phyloP scores from a whole-genome alignment of 2,797 vertebrate genomes.

The Carduelis carduelis region DNA sequence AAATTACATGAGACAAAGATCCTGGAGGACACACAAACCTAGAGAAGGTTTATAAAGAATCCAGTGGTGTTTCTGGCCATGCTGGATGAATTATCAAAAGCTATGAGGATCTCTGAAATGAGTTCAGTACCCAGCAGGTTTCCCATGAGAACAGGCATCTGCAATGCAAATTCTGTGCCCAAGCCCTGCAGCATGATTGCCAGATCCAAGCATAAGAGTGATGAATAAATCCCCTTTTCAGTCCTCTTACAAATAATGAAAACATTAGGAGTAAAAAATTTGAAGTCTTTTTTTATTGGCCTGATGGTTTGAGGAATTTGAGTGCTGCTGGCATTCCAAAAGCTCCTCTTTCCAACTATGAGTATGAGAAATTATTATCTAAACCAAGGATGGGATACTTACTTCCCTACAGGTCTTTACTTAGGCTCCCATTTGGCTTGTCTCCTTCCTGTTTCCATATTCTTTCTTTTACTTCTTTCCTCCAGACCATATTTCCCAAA shows the following conservation, averaged over 20 bases:
- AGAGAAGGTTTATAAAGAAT: not conserved
- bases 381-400: not conserved
- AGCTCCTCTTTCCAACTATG: not conserved
- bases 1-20: not conserved
- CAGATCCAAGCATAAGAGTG: not conserved
- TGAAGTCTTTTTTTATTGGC: not conserved
- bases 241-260: not conserved
- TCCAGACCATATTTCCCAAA: not conserved
- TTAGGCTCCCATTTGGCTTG: fast-evolving
- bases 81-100: not conserved
- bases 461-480: not conserved
- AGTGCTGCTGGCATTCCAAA: not conserved
- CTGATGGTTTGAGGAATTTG: not conserved
- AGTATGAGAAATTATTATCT: not conserved
- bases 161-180: constrained; percentile 22
- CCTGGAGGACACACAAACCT: not conserved
- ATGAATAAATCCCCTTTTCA: not conserved
- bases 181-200: not conserved
- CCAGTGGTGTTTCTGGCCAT: not conserved
- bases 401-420: not conserved
- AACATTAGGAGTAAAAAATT: not conserved
- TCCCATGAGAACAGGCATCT: constrained; percentile 34
- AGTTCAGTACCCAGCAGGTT: constrained; percentile 9
- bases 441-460: not conserved
- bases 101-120: not conserved